Evolutionary conservation across 2,113 vertebrate genomes (phyloP), one percentile per base, ranked within the genome.

Genomic region (Thomomys bottae): DNA sequence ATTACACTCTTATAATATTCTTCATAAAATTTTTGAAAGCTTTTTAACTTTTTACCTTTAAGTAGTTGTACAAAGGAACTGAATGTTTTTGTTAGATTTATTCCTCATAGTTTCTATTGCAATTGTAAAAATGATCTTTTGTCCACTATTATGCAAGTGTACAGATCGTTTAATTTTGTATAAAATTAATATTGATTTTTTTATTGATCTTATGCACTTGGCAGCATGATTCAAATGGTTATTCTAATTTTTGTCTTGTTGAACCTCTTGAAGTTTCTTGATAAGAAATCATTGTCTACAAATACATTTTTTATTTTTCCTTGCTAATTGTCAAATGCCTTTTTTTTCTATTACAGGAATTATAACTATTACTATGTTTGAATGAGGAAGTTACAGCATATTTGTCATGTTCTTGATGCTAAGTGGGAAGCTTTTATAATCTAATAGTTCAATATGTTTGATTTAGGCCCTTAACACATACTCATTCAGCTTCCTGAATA

Each of bases 161-260:
- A 45, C 34, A 28, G 1, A 77, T 75, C 72, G 63, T 38, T 20
- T 68, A 61, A 30, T 67, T 34, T 36, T 73, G 85, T 66, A 9
- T 54, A 80, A 68, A 68, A 40, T 54, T 42, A 42, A n/a, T 82
- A 42, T 72, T 85, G 54, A 77, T 80, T 80, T 92, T 84, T 34
- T 34, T 67, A 91, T 4, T 18, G 57, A 78, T 78, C 30, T 54
- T 17, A 40, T 36, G 61, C 26, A 86, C 63, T 88, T 70, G 68
- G 20, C 71, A 91, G 72, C 18, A 57, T 32, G 57, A 30, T n/a
- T 79, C 6, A 86, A 54, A 83, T 20, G 32, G 8, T 36, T 26
- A 72, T 57, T 80, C 28, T 81, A 67, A 32, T 59, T 70, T 88
- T 67, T 79, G 77, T 76, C 80, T 81, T 73, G 20, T 49, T 82